These are phyloP conservation scores for Chaetogeoica ovagalla DNA, from an alignment of 2,888 invertebrate species.

Conservation along the genomic window DNA sequence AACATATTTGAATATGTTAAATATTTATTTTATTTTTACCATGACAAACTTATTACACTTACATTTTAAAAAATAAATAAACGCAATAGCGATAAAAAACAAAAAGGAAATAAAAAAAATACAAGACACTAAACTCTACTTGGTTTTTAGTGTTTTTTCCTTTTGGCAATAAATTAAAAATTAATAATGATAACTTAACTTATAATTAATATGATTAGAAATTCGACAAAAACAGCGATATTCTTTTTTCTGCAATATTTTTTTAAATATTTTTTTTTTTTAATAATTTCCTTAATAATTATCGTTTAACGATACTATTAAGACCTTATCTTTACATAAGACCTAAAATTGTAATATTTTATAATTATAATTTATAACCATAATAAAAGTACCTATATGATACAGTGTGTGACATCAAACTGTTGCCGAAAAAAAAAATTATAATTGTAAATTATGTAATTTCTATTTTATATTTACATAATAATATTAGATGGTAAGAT, in stretches of 20 bases:
- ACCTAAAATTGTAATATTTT: slow-evolving; percentile 52
- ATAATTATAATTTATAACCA: slow-evolving; percentile 51
- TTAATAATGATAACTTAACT: slow-evolving; percentile 53
- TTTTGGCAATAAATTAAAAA: slow-evolving; percentile 53
- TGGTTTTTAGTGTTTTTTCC: slow-evolving; percentile 52
- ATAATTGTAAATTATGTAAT: slow-evolving; percentile 51
- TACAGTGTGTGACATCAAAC: slow-evolving; percentile 50
- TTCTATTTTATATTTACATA: slow-evolving; percentile 52
- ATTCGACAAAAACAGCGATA: slow-evolving; percentile 53
- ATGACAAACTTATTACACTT: slow-evolving; percentile 53
- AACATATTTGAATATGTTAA: slow-evolving; percentile 52
- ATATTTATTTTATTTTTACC: slow-evolving; percentile 52
- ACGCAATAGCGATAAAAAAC: slow-evolving; percentile 50
- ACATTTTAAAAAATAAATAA: slow-evolving; percentile 52
- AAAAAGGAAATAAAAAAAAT: slow-evolving; percentile 46
- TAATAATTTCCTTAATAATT: slow-evolving; percentile 45
- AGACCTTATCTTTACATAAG: slow-evolving; percentile 47
- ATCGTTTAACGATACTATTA: slow-evolving; percentile 44
- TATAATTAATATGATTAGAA: slow-evolving; percentile 52
- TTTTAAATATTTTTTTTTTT: slow-evolving; percentile 37
- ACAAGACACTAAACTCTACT: slow-evolving; percentile 53
- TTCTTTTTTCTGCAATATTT: slow-evolving; percentile 49
- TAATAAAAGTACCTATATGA: slow-evolving; percentile 51
- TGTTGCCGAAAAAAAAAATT: slow-evolving; percentile 48
- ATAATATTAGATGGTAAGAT: slow-evolving; percentile 49